phyloP scores from a whole-genome alignment of 2,113 vertebrate species.

The Rhegmatorhina hoffmannsi region DNA sequence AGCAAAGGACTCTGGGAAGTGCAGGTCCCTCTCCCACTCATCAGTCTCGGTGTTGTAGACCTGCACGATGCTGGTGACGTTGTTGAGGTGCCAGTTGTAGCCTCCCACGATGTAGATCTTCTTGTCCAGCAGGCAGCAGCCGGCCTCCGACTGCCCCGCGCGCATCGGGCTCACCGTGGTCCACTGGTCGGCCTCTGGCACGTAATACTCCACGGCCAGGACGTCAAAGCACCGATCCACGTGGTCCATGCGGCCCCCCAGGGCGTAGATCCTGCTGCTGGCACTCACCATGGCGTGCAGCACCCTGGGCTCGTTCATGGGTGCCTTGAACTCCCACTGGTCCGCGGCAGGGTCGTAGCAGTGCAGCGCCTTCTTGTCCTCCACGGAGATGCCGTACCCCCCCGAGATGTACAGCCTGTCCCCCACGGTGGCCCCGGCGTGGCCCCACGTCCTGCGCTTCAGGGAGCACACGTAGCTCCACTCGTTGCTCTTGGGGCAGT shows the following conservation, averaged over 20 bases:
- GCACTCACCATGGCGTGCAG: slow-evolving; percentile 90
- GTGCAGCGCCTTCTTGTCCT: slow-evolving; percentile 93
- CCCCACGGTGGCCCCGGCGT: slow-evolving; percentile 83
- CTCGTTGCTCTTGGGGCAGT: slow-evolving; percentile 89
- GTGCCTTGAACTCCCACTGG: slow-evolving; percentile 89
- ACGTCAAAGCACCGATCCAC: slow-evolving; percentile 96
- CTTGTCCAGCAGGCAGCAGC: slow-evolving; percentile 87
- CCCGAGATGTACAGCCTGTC: slow-evolving; percentile 90
- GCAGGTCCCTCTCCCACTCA: slow-evolving; percentile 96
- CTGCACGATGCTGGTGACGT: slow-evolving; percentile 95
- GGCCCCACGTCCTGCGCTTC: slow-evolving; percentile 95
- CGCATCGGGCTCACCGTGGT: slow-evolving; percentile 93
- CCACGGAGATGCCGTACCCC: slow-evolving; percentile 92
- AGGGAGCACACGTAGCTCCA: slow-evolving; percentile 90
- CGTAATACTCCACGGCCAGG: slow-evolving; percentile 90
- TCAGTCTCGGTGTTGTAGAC: slow-evolving; percentile 95
- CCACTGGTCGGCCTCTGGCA: slow-evolving; percentile 91
- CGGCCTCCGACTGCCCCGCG: slow-evolving; percentile 92
- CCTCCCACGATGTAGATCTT: slow-evolving; percentile 94
- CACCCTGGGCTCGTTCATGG: slow-evolving; percentile 95
- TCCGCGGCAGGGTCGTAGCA: slow-evolving; percentile 85
- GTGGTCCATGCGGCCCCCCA: slow-evolving; percentile 96
- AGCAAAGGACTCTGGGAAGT: slow-evolving; percentile 94
- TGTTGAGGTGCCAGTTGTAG: slow-evolving; percentile 98
- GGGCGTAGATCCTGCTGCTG: slow-evolving; percentile 80